Percentiles rank a stretch among this genome's conserved stretches.
Conservation (phyloP, 1,140 invertebrate species). For the Drosophila nigromelanica region DNA sequence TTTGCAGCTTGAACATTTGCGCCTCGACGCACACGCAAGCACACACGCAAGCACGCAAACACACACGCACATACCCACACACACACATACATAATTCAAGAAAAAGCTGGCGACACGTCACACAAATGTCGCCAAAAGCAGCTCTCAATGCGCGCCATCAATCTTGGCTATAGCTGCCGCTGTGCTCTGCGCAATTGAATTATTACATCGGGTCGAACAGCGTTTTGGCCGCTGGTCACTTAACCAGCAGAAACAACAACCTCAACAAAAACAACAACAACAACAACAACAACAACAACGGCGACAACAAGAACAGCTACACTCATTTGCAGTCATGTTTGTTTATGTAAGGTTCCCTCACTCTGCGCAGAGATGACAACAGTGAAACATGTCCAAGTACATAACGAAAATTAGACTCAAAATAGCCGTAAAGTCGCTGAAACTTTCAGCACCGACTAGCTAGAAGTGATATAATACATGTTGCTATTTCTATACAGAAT, state of each 20-base stretch:
- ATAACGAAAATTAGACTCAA: not conserved
- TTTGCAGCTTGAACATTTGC: slow-evolving; percentile 76
- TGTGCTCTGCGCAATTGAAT: slow-evolving; percentile 73
- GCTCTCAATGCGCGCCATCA: slow-evolving; percentile 79
- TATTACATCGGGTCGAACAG: slow-evolving; percentile 78
- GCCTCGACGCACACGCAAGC: slow-evolving; percentile 56
- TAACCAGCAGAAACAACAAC: slow-evolving; percentile 55
- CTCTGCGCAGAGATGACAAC: slow-evolving; percentile 28
- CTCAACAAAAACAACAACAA: slow-evolving; percentile 4
- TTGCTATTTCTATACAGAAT: not conserved
- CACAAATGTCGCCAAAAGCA: slow-evolving; percentile 78
- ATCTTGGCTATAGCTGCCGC: slow-evolving; percentile 57
- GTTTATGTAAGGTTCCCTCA: slow-evolving; percentile 35
- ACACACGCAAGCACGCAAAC: slow-evolving; percentile 24
- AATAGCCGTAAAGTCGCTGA: slow-evolving; percentile 2
- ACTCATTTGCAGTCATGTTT: slow-evolving; percentile 76
- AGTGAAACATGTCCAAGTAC: not conserved
- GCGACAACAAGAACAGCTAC: slow-evolving; percentile 41
- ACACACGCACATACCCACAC: slow-evolving; percentile 11
- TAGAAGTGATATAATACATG: too few relatives aligned
- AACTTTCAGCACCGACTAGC: too few relatives aligned
- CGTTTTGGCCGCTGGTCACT: slow-evolving; percentile 68
- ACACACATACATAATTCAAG: slow-evolving; percentile 69
- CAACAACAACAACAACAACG: slow-evolving; percentile 16
- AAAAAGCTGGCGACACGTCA: slow-evolving; percentile 73